Base-by-base conservation (phyloP, 2,888 invertebrate species). In the Noctua janthe region DNA sequence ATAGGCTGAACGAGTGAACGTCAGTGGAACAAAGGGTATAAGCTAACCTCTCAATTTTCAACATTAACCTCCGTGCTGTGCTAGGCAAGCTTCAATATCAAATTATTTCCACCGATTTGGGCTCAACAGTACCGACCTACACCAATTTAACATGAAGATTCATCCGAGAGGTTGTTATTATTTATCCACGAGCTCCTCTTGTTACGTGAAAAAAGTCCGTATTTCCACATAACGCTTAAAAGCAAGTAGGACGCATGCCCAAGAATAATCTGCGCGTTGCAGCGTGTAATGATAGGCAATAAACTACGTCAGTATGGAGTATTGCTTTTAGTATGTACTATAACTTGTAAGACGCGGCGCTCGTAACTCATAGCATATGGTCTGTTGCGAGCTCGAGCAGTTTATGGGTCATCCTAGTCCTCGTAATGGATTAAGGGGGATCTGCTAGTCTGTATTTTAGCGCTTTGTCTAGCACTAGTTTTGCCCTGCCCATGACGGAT, bases 361-460 rank as follows among this genome's bases (percentile, higher is more conserved):
- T 80, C 80, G 72, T 80, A 59, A 67, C 43, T 69, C 66, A 59
- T n/a, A 51, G n/a, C 35, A 35, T 70, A 70, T 62, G 69, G 17
- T 51, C 47, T 59, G n/a, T 49, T 49, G 59, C n/a, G 10, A 39
- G 59, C 69, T 23, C 59, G 59, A 62, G 59, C 17, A 29, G 72
- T 74, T 81, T 47, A 74, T 56, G 29, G 29, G 49, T 64, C 39
- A 49, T 70, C 43, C 29, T 1, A 74, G 39, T 51, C 39, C 8
- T 54, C 23, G 74, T 15, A 51, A 20, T 29, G 43, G 54, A 51
- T 54, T 39, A 51, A n/a, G 7, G 17, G 71, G 13, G 35, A 15
- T 35, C 17, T 7, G 4, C 11, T 5, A 59, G 56, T 56, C 23
- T 23, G 23, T 23, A 23, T 23, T 56, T 10, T 10, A 23, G 56